phyloP scores from a whole-genome alignment of 1,140 invertebrate species.

The Macrosteles quadrilineatus region DNA sequence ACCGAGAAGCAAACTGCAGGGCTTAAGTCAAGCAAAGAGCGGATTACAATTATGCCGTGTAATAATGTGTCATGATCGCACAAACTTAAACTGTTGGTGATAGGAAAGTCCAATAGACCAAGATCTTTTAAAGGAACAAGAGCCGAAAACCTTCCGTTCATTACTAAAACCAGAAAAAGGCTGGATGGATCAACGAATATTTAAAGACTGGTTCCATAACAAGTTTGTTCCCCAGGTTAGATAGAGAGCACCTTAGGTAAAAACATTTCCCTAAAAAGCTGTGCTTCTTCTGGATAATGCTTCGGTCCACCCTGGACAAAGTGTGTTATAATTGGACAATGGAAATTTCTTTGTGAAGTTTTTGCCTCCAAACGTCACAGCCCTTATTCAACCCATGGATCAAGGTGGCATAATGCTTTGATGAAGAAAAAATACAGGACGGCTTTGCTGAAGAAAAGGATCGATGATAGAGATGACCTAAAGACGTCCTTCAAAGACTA shows the following conservation, averaged over 20 bases:
- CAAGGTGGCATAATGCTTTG: not conserved
- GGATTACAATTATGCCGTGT: constrained; percentile 47
- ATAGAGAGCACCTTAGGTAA: not conserved
- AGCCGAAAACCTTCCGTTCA: constrained; percentile 22
- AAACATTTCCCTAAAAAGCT: not conserved
- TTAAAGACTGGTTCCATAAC: not conserved
- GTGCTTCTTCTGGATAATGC: constrained; percentile 21
- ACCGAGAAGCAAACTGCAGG: constrained; percentile 42
- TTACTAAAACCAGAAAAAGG: constrained; percentile 26
- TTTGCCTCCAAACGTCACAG: too few relatives aligned
- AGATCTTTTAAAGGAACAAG: too few relatives aligned
- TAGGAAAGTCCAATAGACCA: too few relatives aligned
- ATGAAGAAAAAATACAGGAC: not conserved
- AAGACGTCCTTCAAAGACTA: not conserved
- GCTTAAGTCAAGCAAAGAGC: constrained; percentile 47
- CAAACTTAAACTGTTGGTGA: constrained; percentile 45
- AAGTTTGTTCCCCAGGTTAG: not conserved
- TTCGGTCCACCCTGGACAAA: too few relatives aligned
- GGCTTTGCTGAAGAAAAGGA: not conserved
- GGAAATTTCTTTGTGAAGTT: too few relatives aligned
- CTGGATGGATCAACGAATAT: constrained; percentile 27
- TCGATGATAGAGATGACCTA: constrained; percentile 12
- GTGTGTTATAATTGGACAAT: too few relatives aligned
- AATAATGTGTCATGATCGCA: constrained; percentile 45
- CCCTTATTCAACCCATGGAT: constrained; percentile 6